A percentile compares a stretch with the other conserved stretches of the same genome.
Conservation (phyloP, 1,140 invertebrate genomes). For the Diabrotica virgifera region DNA sequence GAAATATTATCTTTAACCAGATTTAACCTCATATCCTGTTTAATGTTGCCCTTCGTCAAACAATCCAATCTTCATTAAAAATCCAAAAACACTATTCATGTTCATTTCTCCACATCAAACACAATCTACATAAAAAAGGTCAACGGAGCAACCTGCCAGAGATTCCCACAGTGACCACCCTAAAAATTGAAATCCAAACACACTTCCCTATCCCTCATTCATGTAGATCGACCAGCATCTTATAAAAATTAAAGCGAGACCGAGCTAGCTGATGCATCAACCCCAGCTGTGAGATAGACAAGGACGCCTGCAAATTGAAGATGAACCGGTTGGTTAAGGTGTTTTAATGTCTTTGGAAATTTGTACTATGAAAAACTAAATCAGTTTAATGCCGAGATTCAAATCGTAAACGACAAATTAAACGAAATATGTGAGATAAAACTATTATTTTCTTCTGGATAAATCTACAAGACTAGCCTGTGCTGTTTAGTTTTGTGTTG, state of each 20-base stretch:
- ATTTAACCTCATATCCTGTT: no score
- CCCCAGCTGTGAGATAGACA: conserved; percentile 27
- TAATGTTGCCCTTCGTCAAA: no score
- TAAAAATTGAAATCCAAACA: conserved; percentile 24
- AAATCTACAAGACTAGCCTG: no score
- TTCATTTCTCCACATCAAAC: conserved; percentile 26
- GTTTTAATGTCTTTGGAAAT: conserved; percentile 30
- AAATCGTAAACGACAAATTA: background rate
- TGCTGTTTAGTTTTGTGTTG: no score
- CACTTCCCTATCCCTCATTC: conserved; percentile 37
- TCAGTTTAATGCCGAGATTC: conserved; percentile 25
- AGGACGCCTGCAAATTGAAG: conserved; percentile 31
- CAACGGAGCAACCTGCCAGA: conserved; percentile 38
- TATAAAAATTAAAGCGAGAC: conserved; percentile 25
- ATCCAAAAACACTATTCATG: conserved; percentile 27
- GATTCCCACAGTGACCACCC: conserved; percentile 41
- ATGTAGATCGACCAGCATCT: conserved; percentile 24
- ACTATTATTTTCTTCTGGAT: no score
- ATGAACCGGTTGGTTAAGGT: conserved; percentile 36
- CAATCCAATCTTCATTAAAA: conserved; percentile 4
- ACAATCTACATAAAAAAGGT: conserved; percentile 41
- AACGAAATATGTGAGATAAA: no score
- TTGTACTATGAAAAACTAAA: conserved; percentile 10
- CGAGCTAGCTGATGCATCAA: conserved; percentile 28
- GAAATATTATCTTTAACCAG: no score